Conservation (phyloP, 2,888 invertebrate species). For the Neoitamus cyanurus region DNA sequence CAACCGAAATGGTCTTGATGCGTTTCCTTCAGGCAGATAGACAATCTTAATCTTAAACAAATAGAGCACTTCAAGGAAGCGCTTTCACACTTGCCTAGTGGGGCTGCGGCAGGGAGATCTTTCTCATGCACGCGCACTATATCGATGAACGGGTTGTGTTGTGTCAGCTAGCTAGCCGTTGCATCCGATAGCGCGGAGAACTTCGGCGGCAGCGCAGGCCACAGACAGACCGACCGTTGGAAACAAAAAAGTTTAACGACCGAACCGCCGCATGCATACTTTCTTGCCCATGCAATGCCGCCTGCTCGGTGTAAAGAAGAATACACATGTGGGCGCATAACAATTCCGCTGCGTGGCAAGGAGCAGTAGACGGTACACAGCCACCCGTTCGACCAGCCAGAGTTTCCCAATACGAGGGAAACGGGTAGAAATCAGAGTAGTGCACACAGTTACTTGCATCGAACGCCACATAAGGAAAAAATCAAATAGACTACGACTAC, state of each 20-base stretch:
- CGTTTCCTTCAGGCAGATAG: not conserved
- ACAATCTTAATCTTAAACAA: not conserved
- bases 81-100: not conserved
- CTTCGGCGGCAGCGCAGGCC: not conserved
- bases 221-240: not conserved
- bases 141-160: not conserved
- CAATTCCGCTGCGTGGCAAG: not conserved
- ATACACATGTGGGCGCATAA: not conserved
- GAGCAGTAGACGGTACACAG: not conserved
- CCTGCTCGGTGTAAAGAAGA: not conserved
- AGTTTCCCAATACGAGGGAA: not conserved
- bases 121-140: not conserved
- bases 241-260: conserved; percentile 32
- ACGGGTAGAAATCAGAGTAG: not conserved
- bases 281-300: not conserved
- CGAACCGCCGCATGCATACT: not conserved
- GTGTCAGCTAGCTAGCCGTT: not conserved
- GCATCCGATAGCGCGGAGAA: not conserved
- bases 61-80: not conserved
- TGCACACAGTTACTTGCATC: not conserved
- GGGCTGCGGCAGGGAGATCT: not conserved
- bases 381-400: not conserved
- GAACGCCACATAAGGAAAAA: not conserved
- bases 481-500: not conserved
- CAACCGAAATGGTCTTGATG: not conserved